Percentiles rank a stretch among this genome's conserved stretches.
These are phyloP conservation scores for Cyrtorhinus lividipennis DNA, from an alignment of 1,140 invertebrate genomes.

Conservation along the genomic window DNA sequence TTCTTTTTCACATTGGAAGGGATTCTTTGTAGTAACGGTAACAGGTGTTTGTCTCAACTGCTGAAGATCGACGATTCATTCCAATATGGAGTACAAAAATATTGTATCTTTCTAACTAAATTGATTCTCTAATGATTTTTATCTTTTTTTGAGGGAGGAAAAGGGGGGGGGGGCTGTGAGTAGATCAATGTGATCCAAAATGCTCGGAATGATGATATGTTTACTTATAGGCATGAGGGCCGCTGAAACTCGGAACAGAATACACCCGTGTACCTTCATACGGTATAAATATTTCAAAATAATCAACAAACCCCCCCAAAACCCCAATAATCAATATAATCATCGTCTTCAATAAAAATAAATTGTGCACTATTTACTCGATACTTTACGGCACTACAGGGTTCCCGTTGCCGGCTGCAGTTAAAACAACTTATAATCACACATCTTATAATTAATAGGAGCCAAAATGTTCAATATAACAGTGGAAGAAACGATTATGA, in stretches of 20 bases:
- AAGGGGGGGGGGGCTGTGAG: neutral
- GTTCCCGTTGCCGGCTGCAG: neutral
- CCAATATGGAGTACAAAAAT: conserved; percentile 24
- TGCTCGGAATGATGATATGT: neutral
- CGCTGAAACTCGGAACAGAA: conserved; percentile 2
- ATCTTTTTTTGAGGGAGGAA: too few relatives aligned
- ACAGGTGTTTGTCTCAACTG: too few relatives aligned
- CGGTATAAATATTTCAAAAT: too few relatives aligned
- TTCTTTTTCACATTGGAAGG: neutral
- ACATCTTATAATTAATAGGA: neutral
- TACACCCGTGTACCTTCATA: too few relatives aligned
- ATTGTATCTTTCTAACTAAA: conserved; percentile 13
- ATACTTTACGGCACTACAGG: neutral
- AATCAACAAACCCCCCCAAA: too few relatives aligned
- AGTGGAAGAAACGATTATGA: neutral
- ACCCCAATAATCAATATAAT: too few relatives aligned
- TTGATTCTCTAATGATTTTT: conserved; percentile 14
- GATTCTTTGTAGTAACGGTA: too few relatives aligned
- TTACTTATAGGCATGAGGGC: neutral
- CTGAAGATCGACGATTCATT: conserved; percentile 10
- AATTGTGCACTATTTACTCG: too few relatives aligned
- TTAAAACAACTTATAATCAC: neutral
- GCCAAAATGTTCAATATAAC: neutral
- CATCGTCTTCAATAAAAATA: too few relatives aligned
- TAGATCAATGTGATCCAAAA: conserved; percentile 20